Evolutionary conservation across 2,888 invertebrate species (phyloP).

Genomic region (Norana najaformis): DNA sequence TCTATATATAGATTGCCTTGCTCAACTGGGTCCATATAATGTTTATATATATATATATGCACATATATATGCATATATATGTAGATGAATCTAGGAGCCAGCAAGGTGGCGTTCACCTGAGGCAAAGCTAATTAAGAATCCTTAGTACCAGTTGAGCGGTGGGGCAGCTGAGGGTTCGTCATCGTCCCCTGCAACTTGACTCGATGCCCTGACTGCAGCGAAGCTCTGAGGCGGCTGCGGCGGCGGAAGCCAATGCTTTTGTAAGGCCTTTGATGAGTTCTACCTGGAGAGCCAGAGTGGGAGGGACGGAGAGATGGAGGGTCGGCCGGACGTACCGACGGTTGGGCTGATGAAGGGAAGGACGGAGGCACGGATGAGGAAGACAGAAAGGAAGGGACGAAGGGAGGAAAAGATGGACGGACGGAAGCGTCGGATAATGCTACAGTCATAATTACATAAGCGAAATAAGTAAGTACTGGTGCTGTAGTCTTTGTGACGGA

Average conservation of each 20-base stretch:
- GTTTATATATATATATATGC: not conserved
- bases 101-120: not conserved
- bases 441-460: too few species aligned
- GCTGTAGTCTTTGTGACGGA: too few species aligned
- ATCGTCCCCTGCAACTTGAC: not conserved
- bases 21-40: too few species aligned
- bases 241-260: not conserved
- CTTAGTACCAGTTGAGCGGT: not conserved
- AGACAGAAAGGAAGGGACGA: not conserved
- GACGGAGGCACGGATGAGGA: not conserved
- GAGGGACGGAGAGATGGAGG: not conserved
- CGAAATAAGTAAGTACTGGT: too few species aligned
- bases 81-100: not conserved
- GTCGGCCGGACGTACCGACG: too few species aligned
- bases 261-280: not conserved
- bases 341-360: not conserved
- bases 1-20: too few species aligned
- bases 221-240: not conserved
- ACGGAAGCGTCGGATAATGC: not conserved
- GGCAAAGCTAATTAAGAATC: not conserved
- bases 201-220: not conserved
- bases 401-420: too few species aligned
- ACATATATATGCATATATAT: not conserved
- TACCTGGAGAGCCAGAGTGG: not conserved
- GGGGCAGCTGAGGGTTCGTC: not conserved